Evolutionary conservation across 2,888 invertebrate genomes (phyloP), one percentile per base, ranked within the genome.

Genomic region (Cheiracanthium punctorium): DNA sequence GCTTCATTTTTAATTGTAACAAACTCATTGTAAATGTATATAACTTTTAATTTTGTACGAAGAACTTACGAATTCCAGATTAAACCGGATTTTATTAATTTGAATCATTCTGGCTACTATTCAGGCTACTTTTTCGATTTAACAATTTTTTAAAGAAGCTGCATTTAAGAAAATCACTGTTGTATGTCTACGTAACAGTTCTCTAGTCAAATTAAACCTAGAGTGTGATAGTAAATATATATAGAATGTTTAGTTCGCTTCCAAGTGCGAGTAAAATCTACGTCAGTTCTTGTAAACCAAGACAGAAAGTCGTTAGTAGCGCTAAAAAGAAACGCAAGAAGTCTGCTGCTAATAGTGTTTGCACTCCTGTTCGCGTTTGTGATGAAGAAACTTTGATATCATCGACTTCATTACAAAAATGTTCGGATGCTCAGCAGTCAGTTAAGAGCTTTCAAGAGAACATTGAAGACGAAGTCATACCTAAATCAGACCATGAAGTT

Each of bases 231-330:
- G 8, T 67, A 24, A 29, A 41, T 17, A 28, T 30, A 30, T 69
- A 58, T 17, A 79, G 10, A 32, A 87, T 87, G 87, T 87, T 70
- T 33, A 87, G 87, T 69, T 87, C 87, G n/a, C 52, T 87, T 17
- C 81, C 87, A 20, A 81, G 87, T 52, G 87, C 87, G 8, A 81
- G 76, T 17, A 87, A 87, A 73, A 79, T 87, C n/a, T 87, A 87
- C 29, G 73, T 71, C 12, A 73, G 33, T 69, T 52, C 81, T 1
- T 30, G 37, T 8, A 87, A 87, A 77, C 7, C 72, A 2, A 41
- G 58, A 5, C 80, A 81, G 43, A 87, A 81, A 65, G 52, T 29
- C 30, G 28, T 71, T 12, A 52, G 64, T 17, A 72, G 79, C 43
- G 58, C 74, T 17, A 79, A 74, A 32, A 74, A 69, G 65, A 73